phyloP scores from a whole-genome alignment of 1,140 invertebrate species.

The Centruroides vittatus region DNA sequence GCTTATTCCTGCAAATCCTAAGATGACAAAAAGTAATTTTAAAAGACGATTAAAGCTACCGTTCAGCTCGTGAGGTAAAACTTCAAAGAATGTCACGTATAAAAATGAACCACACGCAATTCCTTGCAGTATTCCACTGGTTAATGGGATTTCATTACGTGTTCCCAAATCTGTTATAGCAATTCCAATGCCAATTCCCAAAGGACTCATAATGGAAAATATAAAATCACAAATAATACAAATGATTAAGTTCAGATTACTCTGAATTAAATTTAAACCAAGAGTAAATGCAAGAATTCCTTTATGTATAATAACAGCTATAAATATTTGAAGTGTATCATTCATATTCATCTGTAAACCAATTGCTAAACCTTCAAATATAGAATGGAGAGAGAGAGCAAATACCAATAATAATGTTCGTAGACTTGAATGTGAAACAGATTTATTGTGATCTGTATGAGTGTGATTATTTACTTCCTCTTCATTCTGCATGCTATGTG shows the following conservation, averaged over 20 bases:
- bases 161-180: slow-evolving; percentile 12
- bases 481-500: too few relatives aligned
- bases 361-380: slow-evolving; percentile 78
- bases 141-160: slow-evolving; percentile 25
- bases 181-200: slow-evolving; percentile 16
- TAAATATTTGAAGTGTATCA: slow-evolving; percentile 62
- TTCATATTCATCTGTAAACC: slow-evolving; percentile 49
- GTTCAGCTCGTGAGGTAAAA: slow-evolving; percentile 53
- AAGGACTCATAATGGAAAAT: slow-evolving; percentile 19
- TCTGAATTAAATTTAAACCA: slow-evolving; percentile 27
- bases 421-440: slow-evolving; percentile 32
- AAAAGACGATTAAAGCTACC: too few relatives aligned
- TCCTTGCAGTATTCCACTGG: slow-evolving; percentile 41
- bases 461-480: too few relatives aligned
- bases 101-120: slow-evolving; percentile 80
- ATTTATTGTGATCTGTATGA: slow-evolving; percentile 1
- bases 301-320: slow-evolving; percentile 74
- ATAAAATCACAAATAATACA: slow-evolving; percentile 8
- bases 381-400: slow-evolving; percentile 74
- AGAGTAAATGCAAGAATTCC: slow-evolving; percentile 56
- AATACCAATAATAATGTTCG: slow-evolving; percentile 62
- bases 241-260: not conserved
- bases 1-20: too few relatives aligned
- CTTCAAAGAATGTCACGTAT: slow-evolving; percentile 84
- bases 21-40: too few relatives aligned